A percentile compares a stretch with the other conserved stretches of the same genome.
Evolutionary conservation across 2,888 invertebrate species (phyloP).

Genomic region (Melanostoma scalare): DNA sequence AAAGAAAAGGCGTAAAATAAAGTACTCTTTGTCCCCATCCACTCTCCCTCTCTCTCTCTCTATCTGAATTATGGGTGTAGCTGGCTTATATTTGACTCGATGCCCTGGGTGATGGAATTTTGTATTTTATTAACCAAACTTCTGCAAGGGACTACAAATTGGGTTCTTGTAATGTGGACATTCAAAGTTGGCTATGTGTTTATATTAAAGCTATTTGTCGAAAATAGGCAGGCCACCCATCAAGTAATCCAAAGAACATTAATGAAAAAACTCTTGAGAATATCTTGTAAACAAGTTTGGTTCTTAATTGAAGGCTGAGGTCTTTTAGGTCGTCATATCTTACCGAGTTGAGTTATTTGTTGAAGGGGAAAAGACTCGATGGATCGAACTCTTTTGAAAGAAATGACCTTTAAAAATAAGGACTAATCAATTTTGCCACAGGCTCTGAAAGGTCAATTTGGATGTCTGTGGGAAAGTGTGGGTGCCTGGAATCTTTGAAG

Average conservation of each 20-base stretch:
- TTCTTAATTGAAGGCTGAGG: conserved; percentile 38
- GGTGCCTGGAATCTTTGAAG: neutral
- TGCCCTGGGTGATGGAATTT: conserved; percentile 53
- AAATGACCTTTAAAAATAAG: conserved; percentile 10
- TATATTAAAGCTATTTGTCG: conserved; percentile 48
- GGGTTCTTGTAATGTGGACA: conserved; percentile 53
- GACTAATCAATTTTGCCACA: conserved; percentile 58
- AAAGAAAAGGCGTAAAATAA: conserved; percentile 44
- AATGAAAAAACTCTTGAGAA: conserved; percentile 54
- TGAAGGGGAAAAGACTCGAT: conserved; percentile 24
- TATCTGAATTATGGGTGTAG: neutral
- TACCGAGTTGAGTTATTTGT: conserved; percentile 51
- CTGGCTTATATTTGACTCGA: neutral
- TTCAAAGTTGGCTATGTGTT: conserved; percentile 39
- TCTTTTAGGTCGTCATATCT: conserved; percentile 29
- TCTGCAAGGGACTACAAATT: conserved; percentile 45
- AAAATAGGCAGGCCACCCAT: conserved; percentile 47
- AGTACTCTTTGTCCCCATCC: conserved; percentile 7
- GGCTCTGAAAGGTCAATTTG: conserved; percentile 10
- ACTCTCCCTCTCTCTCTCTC: neutral
- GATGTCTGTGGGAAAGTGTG: conserved; percentile 24
- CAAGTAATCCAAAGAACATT: conserved; percentile 52
- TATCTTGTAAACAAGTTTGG: conserved; percentile 36
- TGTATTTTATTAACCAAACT: conserved; percentile 65
- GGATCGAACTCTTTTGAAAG: conserved; percentile 18